phyloP scores from a whole-genome alignment of 2,797 vertebrate genomes.

The Spheniscus humboldti region DNA sequence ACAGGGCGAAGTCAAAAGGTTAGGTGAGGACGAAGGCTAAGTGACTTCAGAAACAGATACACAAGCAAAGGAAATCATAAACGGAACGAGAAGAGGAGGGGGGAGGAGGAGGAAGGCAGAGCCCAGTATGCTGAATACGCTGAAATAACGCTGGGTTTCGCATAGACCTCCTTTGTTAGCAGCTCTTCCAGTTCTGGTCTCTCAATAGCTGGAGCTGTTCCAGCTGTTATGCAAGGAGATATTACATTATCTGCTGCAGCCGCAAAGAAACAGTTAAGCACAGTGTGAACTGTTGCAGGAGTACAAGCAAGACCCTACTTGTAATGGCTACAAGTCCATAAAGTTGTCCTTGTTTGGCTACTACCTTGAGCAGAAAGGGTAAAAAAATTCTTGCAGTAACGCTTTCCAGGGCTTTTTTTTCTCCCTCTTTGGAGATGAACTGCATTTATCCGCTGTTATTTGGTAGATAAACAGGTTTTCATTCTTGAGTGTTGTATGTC shows the following conservation, averaged over 20 bases:
- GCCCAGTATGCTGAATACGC: neutral
- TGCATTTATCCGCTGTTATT: neutral
- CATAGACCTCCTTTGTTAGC: slow-evolving; percentile 23
- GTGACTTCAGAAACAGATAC: neutral
- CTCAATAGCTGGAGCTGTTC: slow-evolving; percentile 49
- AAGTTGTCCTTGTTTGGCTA: slow-evolving; percentile 4
- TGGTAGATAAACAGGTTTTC: neutral
- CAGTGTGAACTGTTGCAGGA: neutral
- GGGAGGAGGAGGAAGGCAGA: neutral
- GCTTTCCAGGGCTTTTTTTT: neutral
- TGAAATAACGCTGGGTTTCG: neutral
- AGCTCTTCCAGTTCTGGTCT: slow-evolving; percentile 13
- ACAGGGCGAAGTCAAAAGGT: neutral
- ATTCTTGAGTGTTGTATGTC: neutral
- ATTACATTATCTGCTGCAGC: slow-evolving; percentile 28
- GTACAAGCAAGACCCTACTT: neutral
- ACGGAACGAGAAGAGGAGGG: neutral
- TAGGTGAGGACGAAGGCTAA: slow-evolving; percentile 3
- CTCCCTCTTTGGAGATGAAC: neutral
- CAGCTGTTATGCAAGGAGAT: slow-evolving; percentile 4
- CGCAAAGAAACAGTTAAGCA: slow-evolving; percentile 19
- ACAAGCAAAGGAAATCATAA: slow-evolving; percentile 24
- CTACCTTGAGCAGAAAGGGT: neutral
- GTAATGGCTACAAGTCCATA: neutral
- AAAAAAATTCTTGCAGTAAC: neutral